These are phyloP conservation scores for Amblyteles armatorius DNA, from an alignment of 2,888 invertebrate species.

Conservation along the genomic window DNA sequence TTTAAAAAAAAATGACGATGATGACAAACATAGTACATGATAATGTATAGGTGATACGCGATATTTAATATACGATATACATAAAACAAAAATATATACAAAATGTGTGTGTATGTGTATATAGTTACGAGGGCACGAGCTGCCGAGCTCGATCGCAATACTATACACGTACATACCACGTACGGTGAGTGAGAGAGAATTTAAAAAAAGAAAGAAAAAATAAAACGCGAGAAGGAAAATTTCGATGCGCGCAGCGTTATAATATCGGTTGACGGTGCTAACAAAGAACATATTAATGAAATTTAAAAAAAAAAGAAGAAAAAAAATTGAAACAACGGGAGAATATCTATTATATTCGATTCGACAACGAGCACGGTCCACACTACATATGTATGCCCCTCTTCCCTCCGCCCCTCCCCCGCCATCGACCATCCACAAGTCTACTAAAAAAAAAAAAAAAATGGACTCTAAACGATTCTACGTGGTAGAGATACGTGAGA, in stretches of 20 bases:
- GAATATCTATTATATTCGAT: slow-evolving; percentile 59
- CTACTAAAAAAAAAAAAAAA: slow-evolving; percentile 42
- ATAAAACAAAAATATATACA: slow-evolving; percentile 28
- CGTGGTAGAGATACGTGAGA: slow-evolving; percentile 23
- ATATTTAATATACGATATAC: slow-evolving; percentile 39
- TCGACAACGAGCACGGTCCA: slow-evolving; percentile 64
- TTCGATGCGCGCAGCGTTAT: slow-evolving; percentile 41
- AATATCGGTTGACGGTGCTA: slow-evolving; percentile 57
- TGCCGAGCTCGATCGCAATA: slow-evolving; percentile 20
- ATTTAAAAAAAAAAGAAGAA: slow-evolving; percentile 14
- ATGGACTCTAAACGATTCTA: slow-evolving; percentile 76
- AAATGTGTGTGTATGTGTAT: slow-evolving; percentile 2
- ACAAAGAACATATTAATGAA: slow-evolving; percentile 38
- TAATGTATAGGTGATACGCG: slow-evolving; percentile 43
- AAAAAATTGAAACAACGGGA: slow-evolving; percentile 55
- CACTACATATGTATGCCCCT: slow-evolving; percentile 51
- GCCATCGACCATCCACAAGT: slow-evolving; percentile 64
- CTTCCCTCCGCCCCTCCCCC: slow-evolving; percentile 50
- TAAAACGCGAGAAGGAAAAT: slow-evolving; percentile 12
- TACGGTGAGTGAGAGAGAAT: slow-evolving; percentile 43
- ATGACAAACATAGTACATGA: slow-evolving; percentile 39
- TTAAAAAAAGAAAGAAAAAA: neutral
- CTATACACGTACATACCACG: slow-evolving; percentile 19
- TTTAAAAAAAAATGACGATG: slow-evolving; percentile 17
- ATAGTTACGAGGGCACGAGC: neutral